Percentiles rank a stretch among this genome's conserved stretches.
These are phyloP conservation scores for Cataglyphis hispanica DNA, from an alignment of 1,140 invertebrate species.

Conservation along the genomic window DNA sequence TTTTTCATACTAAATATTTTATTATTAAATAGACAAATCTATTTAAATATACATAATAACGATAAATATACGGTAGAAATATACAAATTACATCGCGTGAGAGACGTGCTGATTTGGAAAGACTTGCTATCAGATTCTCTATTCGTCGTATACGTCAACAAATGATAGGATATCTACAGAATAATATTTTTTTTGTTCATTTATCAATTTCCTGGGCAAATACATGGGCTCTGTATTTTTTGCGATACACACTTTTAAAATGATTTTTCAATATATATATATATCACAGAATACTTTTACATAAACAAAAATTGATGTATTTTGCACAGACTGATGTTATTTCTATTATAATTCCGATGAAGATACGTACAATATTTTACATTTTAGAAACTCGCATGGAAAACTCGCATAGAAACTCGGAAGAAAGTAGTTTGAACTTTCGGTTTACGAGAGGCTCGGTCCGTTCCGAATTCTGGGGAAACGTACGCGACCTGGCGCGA, in stretches of 20 bases:
- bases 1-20: background rate
- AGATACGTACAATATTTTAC: background rate
- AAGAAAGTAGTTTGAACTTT: slow-evolving; percentile 52
- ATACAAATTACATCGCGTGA: background rate
- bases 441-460: slow-evolving; percentile 27
- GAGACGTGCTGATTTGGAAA: background rate
- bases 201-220: slow-evolving; percentile 16
- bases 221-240: slow-evolving; percentile 14
- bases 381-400: slow-evolving; percentile 7
- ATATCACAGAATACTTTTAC: background rate
- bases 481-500: slow-evolving; percentile 71
- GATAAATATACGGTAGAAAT: background rate
- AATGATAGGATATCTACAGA: background rate
- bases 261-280: background rate
- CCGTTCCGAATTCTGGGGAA: slow-evolving; percentile 56
- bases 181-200: slow-evolving; percentile 30
- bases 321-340: background rate
- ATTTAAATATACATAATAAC: background rate
- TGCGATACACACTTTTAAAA: background rate
- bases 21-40: too few relatives aligned
- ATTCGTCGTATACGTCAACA: background rate
- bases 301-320: slow-evolving; percentile 35
- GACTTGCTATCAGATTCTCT: background rate
- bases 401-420: slow-evolving; percentile 5
- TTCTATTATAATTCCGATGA: background rate